phyloP scores from a whole-genome alignment of 2,113 vertebrate genomes.

The Saimiri boliviensis region DNA sequence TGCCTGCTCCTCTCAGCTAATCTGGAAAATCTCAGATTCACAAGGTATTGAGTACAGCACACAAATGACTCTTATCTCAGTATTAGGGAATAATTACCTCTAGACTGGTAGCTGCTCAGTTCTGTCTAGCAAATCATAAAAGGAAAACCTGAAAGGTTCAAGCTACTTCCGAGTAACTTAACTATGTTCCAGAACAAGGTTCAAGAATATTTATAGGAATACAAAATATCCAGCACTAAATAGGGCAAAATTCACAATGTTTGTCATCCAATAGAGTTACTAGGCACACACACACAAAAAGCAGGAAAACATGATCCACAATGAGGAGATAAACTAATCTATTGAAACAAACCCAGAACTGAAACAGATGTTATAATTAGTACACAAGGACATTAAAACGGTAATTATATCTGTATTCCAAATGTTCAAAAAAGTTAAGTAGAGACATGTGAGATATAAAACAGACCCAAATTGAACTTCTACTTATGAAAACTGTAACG shows the following conservation, averaged over 20 bases:
- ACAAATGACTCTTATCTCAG: neutral
- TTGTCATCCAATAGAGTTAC: neutral
- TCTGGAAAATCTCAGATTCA: neutral
- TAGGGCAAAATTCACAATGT: neutral
- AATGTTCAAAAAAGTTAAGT: slow-evolving; percentile 27
- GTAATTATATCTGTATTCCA: neutral
- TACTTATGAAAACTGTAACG: neutral
- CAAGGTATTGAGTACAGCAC: neutral
- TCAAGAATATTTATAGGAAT: slow-evolving; percentile 12
- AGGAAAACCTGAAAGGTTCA: neutral
- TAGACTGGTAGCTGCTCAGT: neutral
- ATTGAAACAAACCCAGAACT: neutral
- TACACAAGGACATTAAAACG: neutral
- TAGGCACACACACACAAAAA: neutral
- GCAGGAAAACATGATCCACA: neutral
- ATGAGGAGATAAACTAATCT: neutral
- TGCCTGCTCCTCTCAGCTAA: neutral
- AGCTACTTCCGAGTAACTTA: neutral
- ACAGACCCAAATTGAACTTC: neutral
- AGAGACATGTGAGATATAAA: neutral
- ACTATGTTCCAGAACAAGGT: neutral
- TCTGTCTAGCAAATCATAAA: neutral
- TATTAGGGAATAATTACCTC: neutral
- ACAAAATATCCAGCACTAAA: neutral
- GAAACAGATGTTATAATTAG: neutral